Base-by-base conservation (phyloP, 2,888 invertebrate species). In the Timema cristinae region DNA sequence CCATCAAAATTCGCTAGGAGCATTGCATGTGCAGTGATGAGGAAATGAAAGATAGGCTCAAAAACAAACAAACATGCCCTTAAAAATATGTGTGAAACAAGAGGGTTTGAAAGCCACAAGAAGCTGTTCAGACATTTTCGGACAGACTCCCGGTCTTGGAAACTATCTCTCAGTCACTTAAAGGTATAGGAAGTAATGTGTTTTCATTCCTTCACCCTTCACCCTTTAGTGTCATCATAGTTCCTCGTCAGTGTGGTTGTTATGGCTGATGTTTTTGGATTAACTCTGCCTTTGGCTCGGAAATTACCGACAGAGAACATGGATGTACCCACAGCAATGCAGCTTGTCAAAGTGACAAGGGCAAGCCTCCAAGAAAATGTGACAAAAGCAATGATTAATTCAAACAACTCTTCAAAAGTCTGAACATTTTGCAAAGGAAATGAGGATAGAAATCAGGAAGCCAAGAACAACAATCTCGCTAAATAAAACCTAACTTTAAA, bases 191-290 rank as follows among this genome's bases (percentile, higher is more conserved):
- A 6, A 63, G 63, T 11, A 63, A 63, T 63, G 63, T 48, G 13
- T 63, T 63, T 63, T 63, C 63, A 63, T 63, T 63, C 63, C 63
- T 32, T 63, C 63, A 63, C 32, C 7, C 63, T 63, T 47, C 48
- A 63, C 7, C n/a, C n/a, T n/a, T n/a, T n/a, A n/a, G n/a, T 47
- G 13, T 63, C 63, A 48, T 63, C 63, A 7, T 32, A 63, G 15
- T 63, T 63, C 15, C 63, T 63, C 48, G 63, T 63, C 63, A 63
- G 63, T 63, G 63, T 63, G 32, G 63, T 63, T 32, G 63, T 63
- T 63, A 32, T 63, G 63, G 63, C 63, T 32, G 32, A 63, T 6
- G 13, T 2, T n/a, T 63, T 63, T 11, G 63, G 63, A 63, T 48
- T 63, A 16, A 63, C 63, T 63, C 32, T 63, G 63, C 32, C 63